Conservation (phyloP, 2,888 invertebrate species). For the Ariolimax columbianus region DNA sequence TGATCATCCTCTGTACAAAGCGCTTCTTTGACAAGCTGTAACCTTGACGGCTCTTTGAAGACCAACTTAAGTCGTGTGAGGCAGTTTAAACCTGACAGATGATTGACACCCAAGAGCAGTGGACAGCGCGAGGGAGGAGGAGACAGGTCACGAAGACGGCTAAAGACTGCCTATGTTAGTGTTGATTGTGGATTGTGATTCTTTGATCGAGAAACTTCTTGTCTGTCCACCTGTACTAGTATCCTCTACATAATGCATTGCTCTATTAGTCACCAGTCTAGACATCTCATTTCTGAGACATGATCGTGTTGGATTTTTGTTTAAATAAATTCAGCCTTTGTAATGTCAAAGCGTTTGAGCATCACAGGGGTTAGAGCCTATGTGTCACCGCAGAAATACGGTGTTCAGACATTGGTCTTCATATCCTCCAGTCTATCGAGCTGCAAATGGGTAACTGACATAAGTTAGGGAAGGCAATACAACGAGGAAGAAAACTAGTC, state of each 20-base stretch:
- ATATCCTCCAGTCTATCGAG: too few relatives aligned
- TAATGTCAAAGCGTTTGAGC: too few relatives aligned
- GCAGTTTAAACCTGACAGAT: constrained; percentile 25
- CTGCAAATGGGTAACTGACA: too few relatives aligned
- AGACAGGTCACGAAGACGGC: neutral
- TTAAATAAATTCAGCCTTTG: too few relatives aligned
- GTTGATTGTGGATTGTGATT: neutral
- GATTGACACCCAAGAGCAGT: constrained; percentile 23
- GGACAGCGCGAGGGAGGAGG: neutral
- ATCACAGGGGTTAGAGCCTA: too few relatives aligned
- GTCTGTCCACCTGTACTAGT: constrained; percentile 3
- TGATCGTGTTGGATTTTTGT: too few relatives aligned
- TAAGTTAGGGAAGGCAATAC: too few relatives aligned
- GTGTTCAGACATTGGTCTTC: too few relatives aligned
- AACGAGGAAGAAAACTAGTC: too few relatives aligned
- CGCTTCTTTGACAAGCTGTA: neutral
- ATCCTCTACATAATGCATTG: neutral
- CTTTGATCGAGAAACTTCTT: constrained; percentile 19
- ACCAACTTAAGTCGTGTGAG: neutral
- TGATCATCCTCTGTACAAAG: constrained; percentile 8
- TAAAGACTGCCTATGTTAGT: neutral
- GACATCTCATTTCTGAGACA: too few relatives aligned
- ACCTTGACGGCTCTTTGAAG: constrained; percentile 10
- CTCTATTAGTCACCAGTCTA: neutral
- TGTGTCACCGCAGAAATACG: too few relatives aligned